phyloP scores from a whole-genome alignment of 2,888 invertebrate genomes.

The Hirtodrosophila cameraria region DNA sequence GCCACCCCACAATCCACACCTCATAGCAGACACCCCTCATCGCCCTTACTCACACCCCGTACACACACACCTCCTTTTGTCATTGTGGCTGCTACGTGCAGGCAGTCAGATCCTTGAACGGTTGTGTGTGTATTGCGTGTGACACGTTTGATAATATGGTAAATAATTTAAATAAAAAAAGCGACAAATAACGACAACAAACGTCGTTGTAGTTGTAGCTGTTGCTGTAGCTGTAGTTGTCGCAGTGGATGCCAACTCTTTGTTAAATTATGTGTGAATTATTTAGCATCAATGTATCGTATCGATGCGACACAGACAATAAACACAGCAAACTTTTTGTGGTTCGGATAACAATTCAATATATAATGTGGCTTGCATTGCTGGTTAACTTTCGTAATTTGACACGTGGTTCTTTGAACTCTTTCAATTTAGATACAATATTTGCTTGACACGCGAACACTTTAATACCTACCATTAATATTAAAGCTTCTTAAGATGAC shows the following conservation, averaged over 20 bases:
- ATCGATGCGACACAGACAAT: constrained; percentile 40
- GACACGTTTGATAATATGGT: constrained; percentile 67
- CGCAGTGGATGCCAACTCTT: constrained; percentile 54
- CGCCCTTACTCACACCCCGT: neutral
- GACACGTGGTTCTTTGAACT: constrained; percentile 1
- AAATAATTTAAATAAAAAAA: constrained; percentile 63
- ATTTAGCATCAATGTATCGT: constrained; percentile 53
- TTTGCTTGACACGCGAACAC: neutral
- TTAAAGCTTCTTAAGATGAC: no score
- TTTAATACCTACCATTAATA: constrained; percentile 6
- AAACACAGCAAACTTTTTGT: constrained; percentile 37
- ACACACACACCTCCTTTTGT: neutral
- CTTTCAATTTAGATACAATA: neutral
- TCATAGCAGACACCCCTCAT: neutral
- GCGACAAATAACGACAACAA: constrained; percentile 44
- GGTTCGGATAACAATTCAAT: constrained; percentile 40
- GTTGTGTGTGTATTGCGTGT: constrained; percentile 28
- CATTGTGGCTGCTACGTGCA: constrained; percentile 34
- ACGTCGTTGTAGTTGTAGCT: no score
- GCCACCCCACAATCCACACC: neutral
- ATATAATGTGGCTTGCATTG: constrained; percentile 27
- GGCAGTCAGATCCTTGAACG: constrained; percentile 8
- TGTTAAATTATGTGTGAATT: constrained; percentile 73
- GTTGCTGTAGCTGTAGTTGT: constrained; percentile 5
- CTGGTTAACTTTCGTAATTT: constrained; percentile 11